A percentile compares a stretch with the other conserved stretches of the same genome.
phyloP scores from a whole-genome alignment of 2,113 vertebrate genomes.

The Psephotus haematonotus region DNA sequence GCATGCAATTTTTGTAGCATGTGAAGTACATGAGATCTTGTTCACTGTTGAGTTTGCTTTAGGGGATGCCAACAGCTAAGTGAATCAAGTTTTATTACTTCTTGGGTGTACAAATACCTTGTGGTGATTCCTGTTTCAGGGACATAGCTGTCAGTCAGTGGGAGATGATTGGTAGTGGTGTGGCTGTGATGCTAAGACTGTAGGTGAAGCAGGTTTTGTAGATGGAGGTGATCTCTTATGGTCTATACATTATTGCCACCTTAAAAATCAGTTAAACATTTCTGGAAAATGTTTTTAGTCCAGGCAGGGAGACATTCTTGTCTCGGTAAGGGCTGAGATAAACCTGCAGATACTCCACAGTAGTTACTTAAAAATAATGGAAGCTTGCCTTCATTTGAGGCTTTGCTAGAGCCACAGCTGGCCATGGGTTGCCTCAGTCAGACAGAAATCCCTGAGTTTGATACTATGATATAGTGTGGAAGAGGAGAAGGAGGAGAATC shows the following conservation, averaged over 20 bases:
- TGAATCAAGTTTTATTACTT: neutral
- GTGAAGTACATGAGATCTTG: neutral
- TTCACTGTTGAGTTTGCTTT: neutral
- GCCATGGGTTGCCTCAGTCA: neutral
- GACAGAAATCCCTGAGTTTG: neutral
- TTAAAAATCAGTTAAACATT: neutral
- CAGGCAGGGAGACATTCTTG: neutral
- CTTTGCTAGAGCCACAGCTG: neutral
- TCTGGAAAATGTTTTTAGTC: neutral
- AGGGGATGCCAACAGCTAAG: neutral
- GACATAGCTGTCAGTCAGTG: neutral
- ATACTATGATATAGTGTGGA: neutral
- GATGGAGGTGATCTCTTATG: neutral
- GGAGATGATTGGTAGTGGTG: neutral
- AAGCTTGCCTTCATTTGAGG: neutral
- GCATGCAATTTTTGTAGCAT: neutral
- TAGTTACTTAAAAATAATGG: neutral
- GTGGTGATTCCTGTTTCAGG: neutral
- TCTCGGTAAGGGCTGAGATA: neutral
- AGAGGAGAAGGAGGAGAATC: neutral
- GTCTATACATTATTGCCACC: neutral
- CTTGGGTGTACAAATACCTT: neutral
- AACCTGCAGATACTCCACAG: neutral
- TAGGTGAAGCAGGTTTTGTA: neutral
- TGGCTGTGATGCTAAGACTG: neutral